Base-by-base conservation (phyloP, 2,888 invertebrate species). In the Stenurella melanura region DNA sequence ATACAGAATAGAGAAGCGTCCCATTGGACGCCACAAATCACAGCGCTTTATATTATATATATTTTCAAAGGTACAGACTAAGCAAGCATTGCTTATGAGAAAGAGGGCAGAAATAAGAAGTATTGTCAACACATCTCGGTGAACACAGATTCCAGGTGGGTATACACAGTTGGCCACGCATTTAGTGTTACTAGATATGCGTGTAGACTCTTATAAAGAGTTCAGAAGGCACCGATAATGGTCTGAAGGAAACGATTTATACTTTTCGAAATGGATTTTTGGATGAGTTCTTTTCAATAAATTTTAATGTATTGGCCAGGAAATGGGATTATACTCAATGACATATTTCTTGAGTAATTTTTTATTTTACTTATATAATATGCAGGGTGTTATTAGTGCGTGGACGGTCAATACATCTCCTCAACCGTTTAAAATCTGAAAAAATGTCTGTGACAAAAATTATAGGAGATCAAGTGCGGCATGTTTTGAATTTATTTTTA, bases 91-190 rank as follows among this genome's bases (percentile, higher is more conserved):
- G 67, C 76, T 74, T 73, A 68, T 80, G 80, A 80, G 79, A 79
- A 69, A 77, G 83, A 79, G 75, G 69, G 60, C 70, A 71, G 42
- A 77, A 82, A 80, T 81, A 84, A 85, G 85, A 84, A 83, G 84
- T 83, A 86, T 85, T 87, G 85, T 86, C 85, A 86, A 85, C 86
- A 86, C 86, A 85, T 82, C 81, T 81, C 77, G 67, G 82, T 79
- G 73, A 72, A 77, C 75, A 50, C 74, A 77, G 78, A 77, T 84
- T 85, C 87, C 87, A 87, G 87, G 87, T 87, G 87, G 85, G 85
- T 84, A 81, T 80, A 83, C 81, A 83, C 83, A 85, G 85, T 85
- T 81, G 85, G 81, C 83, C 84, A 82, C 80, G 81, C 73, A 81
- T 81, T 82, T 80, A 82, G 81, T 80, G 79, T 81, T 81, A 80